Percentiles rank a stretch among this genome's conserved stretches.
Conservation (phyloP, 2,888 invertebrate species). For the Caenorhabditis afra region DNA sequence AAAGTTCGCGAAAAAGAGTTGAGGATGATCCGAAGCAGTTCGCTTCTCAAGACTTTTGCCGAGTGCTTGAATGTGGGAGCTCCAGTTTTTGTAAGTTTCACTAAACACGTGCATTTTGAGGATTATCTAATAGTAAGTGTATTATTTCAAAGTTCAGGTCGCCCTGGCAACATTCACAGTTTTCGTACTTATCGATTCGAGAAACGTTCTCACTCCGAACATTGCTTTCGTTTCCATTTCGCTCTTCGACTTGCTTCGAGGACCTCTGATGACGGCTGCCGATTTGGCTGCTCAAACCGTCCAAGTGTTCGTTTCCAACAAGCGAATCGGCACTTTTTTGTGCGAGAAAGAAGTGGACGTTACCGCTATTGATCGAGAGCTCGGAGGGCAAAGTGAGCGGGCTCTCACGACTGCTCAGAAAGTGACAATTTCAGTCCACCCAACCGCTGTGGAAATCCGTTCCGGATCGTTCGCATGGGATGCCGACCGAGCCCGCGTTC, state of each 20-base stretch:
- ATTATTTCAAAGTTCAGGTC: conserved; percentile 60
- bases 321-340: conserved; percentile 75
- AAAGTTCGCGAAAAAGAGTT: conserved; percentile 62
- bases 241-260: conserved; percentile 89
- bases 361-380: conserved; percentile 53
- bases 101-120: neutral
- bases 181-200: conserved; percentile 69
- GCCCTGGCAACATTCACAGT: conserved; percentile 77
- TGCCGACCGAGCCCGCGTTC: conserved; percentile 27
- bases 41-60: conserved; percentile 70
- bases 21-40: conserved; percentile 64
- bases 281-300: conserved; percentile 78
- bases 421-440: conserved; percentile 61
- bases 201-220: conserved; percentile 76
- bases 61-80: conserved; percentile 77
- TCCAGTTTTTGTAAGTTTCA: conserved; percentile 74
- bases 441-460: conserved; percentile 59
- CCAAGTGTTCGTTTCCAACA: conserved; percentile 77
- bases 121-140: too few species aligned
- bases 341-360: conserved; percentile 62
- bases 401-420: conserved; percentile 1
- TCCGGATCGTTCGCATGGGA: conserved; percentile 64
- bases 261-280: conserved; percentile 82
- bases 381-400: conserved; percentile 61
- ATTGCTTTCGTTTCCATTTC: conserved; percentile 95